Conservation (phyloP, 2,113 vertebrate species). For the Nannospalax galili region DNA sequence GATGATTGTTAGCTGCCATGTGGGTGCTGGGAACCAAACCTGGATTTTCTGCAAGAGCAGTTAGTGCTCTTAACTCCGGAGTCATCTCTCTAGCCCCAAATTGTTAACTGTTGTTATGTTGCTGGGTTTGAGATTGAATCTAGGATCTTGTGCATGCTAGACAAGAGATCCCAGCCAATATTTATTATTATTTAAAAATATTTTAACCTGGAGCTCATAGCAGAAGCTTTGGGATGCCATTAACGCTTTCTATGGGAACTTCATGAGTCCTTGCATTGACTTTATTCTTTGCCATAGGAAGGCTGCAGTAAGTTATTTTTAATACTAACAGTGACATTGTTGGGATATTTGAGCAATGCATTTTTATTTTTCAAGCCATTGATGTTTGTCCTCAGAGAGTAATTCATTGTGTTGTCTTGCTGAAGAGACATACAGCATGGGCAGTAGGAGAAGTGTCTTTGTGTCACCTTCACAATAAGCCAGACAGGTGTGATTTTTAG, state of each 20-base stretch:
- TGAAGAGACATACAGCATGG: neutral
- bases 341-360: neutral
- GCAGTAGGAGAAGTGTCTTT: constrained; percentile 4
- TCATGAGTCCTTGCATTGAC: neutral
- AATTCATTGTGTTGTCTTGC: neutral
- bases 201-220: neutral
- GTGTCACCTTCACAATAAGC: constrained; percentile 39
- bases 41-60: no score
- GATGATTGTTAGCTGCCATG: no score
- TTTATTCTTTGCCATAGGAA: neutral
- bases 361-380: constrained; percentile 46
- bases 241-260: neutral
- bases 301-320: neutral
- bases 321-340: neutral
- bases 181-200: neutral
- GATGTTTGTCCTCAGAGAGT: neutral
- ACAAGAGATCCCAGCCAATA: neutral
- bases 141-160: neutral
- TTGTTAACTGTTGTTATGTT: neutral
- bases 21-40: no score
- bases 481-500: neutral
- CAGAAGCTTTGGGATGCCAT: neutral
- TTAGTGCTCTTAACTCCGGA: no score
- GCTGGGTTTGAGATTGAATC: neutral
- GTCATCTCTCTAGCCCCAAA: no score